Base-by-base conservation (phyloP, 2,888 invertebrate species). In the Ellobium chinense region DNA sequence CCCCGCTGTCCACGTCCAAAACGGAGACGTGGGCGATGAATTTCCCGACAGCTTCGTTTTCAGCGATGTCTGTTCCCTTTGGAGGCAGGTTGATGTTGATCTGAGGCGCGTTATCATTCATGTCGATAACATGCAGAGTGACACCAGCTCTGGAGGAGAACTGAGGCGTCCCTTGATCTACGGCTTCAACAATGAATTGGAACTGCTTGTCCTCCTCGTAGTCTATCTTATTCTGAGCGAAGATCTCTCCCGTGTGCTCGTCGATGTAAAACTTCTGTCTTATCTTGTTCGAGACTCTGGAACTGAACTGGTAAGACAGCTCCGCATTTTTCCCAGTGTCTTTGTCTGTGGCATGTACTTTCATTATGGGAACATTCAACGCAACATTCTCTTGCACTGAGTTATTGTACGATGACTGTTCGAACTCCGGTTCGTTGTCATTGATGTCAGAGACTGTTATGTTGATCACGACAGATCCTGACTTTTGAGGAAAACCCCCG, bases 1-100 rank as follows among this genome's bases (percentile, higher is more conserved):
- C 79, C 1, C 88, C 91, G 18, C 81, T 82, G 84, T 90, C 89
- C 2, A 65, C 69, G 81, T 91, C 91, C 18, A 83, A 84, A 31
- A 98, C 97, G 0, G 97, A 97, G 9, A 99, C 97, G 12, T 98
- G 98, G 1, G 98, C 98, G 1, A 99, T 98, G 37, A 98, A 96
- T 58, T 97, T 97, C 37, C 97, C 97, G 91, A 97, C 97, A 76
- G 95, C 95, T 0, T 98, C 98, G 92, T 98, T 88, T 85, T 94
- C 94, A 3, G 84, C 83, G 21, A 93, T 91, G 62, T 89, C 84
- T n/a, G 93, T 93, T 3, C 95, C 95, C 91, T 98, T 98, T 87
- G 96, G 95, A 85, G 97, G 95, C 77, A 98, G 94, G 92, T 97
- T 97, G 29, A 97, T 97, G 87, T 96, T 97, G 1, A 97, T 95